These are phyloP conservation scores for Prochilodus magdalenae DNA, from an alignment of 2,113 vertebrate species.

Conservation along the genomic window DNA sequence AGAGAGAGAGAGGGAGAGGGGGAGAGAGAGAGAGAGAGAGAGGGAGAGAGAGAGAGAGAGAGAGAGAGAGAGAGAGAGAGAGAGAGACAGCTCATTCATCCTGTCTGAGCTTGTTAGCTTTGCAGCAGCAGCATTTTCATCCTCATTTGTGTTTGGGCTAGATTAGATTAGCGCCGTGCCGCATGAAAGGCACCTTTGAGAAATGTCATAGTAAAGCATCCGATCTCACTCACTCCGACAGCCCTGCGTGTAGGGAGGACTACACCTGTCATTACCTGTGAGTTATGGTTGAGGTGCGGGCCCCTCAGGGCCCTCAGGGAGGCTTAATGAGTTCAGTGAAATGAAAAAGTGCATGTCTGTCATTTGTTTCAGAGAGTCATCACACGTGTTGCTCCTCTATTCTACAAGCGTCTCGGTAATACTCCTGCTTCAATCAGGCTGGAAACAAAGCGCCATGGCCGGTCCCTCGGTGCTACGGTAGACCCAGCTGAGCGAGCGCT, in stretches of 20 bases:
- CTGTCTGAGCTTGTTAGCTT: constrained; percentile 10
- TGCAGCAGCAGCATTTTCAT: background rate
- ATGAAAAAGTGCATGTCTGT: too few species aligned
- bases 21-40: background rate
- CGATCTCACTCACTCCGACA: background rate
- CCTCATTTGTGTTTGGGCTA: constrained; percentile 15
- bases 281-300: background rate
- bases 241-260: background rate
- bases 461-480: too few species aligned
- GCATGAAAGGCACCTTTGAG: constrained; percentile 22
- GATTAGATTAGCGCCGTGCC: constrained; percentile 3
- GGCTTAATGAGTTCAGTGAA: too few species aligned
- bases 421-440: too few species aligned
- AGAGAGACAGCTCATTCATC: background rate
- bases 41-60: background rate
- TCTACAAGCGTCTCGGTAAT: too few species aligned
- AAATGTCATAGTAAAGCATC: constrained; percentile 3
- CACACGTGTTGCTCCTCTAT: too few species aligned
- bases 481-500: too few species aligned
- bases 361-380: too few species aligned
- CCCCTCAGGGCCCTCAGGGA: too few species aligned
- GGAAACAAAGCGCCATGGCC: too few species aligned
- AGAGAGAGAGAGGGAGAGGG: too few species aligned
- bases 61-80: too few species aligned
- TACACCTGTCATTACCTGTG: background rate